Conservation (phyloP, 2,888 invertebrate genomes). For the Cheilosia grossa region DNA sequence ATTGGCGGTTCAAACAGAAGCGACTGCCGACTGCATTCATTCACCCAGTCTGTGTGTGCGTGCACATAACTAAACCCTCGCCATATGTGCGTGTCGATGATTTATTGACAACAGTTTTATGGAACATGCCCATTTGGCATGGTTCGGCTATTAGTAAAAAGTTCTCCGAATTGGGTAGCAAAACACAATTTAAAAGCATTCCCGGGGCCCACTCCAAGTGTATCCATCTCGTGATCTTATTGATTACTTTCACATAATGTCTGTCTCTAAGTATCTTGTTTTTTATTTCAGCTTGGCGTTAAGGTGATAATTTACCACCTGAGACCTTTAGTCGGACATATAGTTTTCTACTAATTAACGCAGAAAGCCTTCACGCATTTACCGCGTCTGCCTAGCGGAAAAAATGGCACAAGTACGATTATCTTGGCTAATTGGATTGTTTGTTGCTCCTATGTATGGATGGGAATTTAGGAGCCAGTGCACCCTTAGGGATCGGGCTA, state of each 20-base stretch:
- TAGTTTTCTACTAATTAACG: constrained; percentile 48
- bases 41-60: too few species aligned
- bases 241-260: neutral
- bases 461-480: constrained; percentile 8
- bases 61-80: too few species aligned
- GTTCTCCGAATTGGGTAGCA: neutral
- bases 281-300: neutral
- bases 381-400: neutral
- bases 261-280: neutral
- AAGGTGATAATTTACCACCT: constrained; percentile 20
- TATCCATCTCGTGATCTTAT: neutral
- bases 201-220: neutral
- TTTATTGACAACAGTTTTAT: too few species aligned
- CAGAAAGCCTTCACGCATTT: constrained; percentile 13
- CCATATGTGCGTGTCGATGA: too few species aligned
- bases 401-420: constrained; percentile 13
- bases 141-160: neutral
- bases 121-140: neutral
- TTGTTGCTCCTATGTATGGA: constrained; percentile 30
- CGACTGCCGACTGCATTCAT: too few species aligned
- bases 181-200: constrained; percentile 3
- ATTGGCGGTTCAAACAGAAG: too few species aligned
- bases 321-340: constrained; percentile 12
- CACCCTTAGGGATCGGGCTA: constrained; percentile 26
- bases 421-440: constrained; percentile 33